Percentiles rank a stretch among this genome's conserved stretches.
Conservation (phyloP, 2,888 invertebrate species). For the Drosophila paranaensis region DNA sequence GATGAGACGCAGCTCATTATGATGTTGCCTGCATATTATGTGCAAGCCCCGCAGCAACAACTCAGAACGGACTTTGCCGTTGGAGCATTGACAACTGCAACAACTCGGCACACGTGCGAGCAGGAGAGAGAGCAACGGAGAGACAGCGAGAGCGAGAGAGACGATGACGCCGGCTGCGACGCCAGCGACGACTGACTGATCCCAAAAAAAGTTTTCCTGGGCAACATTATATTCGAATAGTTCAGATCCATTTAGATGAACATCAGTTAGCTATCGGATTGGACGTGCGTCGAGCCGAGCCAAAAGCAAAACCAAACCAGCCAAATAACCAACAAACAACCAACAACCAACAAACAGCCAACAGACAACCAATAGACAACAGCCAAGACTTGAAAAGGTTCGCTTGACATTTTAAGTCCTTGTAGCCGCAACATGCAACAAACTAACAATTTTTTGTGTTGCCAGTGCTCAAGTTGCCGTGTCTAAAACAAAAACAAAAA, state of each 20-base stretch:
- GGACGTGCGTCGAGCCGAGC: conserved; percentile 80
- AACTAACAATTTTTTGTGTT: conserved; percentile 4
- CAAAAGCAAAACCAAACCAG: conserved; percentile 32
- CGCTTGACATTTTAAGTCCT: conserved; percentile 7
- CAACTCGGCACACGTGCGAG: conserved; percentile 6
- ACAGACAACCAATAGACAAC: conserved; percentile 16
- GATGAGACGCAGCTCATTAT: conserved; percentile 56
- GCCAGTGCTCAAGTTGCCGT: conserved; percentile 15
- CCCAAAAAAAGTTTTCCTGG: conserved; percentile 82
- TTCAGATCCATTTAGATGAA: conserved; percentile 85
- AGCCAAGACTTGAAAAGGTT: not conserved
- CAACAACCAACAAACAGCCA: conserved; percentile 30
- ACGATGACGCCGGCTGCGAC: conserved; percentile 43
- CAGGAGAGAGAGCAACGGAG: conserved; percentile 4
- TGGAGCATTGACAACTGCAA: conserved; percentile 71
- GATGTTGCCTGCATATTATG: conserved; percentile 72
- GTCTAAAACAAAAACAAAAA: conserved; percentile 6
- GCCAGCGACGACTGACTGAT: conserved; percentile 67
- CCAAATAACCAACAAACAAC: conserved; percentile 36
- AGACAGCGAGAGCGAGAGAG: conserved; percentile 22
- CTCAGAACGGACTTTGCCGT: conserved; percentile 73
- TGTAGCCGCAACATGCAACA: conserved; percentile 20
- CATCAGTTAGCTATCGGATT: conserved; percentile 85
- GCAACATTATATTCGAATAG: conserved; percentile 84
- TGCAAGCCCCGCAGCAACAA: conserved; percentile 71